These are phyloP conservation scores for Clusia tigrina DNA, from an alignment of 2,888 invertebrate genomes.

Conservation along the genomic window DNA sequence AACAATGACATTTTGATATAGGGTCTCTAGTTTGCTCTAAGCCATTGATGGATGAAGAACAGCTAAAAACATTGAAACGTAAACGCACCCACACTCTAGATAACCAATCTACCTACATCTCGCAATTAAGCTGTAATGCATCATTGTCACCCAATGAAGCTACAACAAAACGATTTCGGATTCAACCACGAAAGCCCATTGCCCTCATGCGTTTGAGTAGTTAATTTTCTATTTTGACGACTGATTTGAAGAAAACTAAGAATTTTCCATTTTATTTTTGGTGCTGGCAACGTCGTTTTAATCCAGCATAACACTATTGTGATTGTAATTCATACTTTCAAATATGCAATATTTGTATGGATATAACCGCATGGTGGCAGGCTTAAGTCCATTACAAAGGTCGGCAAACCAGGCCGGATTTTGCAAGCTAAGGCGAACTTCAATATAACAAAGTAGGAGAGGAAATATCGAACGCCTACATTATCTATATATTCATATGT, in stretches of 20 bases:
- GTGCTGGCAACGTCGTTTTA: background rate
- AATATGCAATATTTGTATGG: background rate
- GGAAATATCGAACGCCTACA: background rate
- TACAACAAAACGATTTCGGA: constrained; percentile 58
- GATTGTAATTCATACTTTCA: background rate
- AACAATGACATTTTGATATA: constrained; percentile 2
- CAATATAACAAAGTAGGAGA: background rate
- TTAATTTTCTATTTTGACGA: constrained; percentile 33
- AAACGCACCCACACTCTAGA: constrained; percentile 57
- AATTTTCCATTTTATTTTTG: background rate
- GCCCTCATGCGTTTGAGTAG: constrained; percentile 56
- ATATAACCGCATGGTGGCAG: too few species aligned
- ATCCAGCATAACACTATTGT: background rate
- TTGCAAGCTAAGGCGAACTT: background rate
- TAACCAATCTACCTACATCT: constrained; percentile 33
- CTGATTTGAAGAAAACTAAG: constrained; percentile 2
- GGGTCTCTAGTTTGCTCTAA: constrained; percentile 55
- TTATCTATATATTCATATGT: background rate
- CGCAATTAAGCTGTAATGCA: constrained; percentile 2
- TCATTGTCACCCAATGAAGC: constrained; percentile 39
- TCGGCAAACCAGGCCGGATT: too few species aligned
- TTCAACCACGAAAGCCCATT: constrained; percentile 59
- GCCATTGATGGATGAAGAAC: constrained; percentile 40
- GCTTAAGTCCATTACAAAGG: background rate
- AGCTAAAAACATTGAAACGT: constrained; percentile 48